Evolutionary conservation across 2,113 vertebrate species (phyloP).

Genomic region (Chrysemys picta): DNA sequence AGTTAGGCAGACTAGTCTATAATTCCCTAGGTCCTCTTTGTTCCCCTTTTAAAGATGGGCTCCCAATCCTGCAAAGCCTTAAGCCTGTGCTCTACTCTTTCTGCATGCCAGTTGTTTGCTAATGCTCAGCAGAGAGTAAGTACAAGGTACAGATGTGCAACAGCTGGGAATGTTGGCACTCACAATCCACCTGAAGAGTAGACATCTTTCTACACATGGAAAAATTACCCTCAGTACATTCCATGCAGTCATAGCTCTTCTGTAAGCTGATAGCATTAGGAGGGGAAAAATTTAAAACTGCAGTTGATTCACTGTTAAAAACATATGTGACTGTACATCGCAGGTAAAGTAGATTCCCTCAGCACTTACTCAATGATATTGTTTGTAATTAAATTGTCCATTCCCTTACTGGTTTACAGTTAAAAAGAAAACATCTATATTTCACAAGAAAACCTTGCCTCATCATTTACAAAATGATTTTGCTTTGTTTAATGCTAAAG

Average conservation of each 20-base stretch:
- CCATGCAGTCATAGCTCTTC: slow-evolving; percentile 20
- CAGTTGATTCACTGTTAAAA: slow-evolving; percentile 66
- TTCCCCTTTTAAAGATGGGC: too few relatives aligned
- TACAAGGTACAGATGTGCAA: background rate
- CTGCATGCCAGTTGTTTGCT: background rate
- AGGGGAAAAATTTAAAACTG: slow-evolving; percentile 63
- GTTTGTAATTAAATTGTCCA: slow-evolving; percentile 73
- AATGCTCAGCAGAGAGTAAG: background rate
- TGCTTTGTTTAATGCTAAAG: slow-evolving; percentile 8
- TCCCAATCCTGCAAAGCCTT: too few relatives aligned
- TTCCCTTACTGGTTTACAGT: slow-evolving; percentile 64
- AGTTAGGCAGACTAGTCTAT: too few relatives aligned
- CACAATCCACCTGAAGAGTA: slow-evolving; percentile 1
- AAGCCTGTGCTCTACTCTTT: background rate
- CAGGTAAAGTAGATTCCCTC: slow-evolving; percentile 62
- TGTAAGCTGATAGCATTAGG: slow-evolving; percentile 6
- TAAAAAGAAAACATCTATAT: slow-evolving; percentile 69
- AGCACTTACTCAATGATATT: slow-evolving; percentile 70
- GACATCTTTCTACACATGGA: background rate
- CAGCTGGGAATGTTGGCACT: background rate
- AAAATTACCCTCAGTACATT: slow-evolving; percentile 44
- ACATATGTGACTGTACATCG: slow-evolving; percentile 53
- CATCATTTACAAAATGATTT: slow-evolving; percentile 50
- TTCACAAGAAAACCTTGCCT: slow-evolving; percentile 50
- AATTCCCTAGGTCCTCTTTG: too few relatives aligned